Evolutionary conservation across 2,797 vertebrate species (phyloP).

Genomic region (Pelobates cultripes): DNA sequence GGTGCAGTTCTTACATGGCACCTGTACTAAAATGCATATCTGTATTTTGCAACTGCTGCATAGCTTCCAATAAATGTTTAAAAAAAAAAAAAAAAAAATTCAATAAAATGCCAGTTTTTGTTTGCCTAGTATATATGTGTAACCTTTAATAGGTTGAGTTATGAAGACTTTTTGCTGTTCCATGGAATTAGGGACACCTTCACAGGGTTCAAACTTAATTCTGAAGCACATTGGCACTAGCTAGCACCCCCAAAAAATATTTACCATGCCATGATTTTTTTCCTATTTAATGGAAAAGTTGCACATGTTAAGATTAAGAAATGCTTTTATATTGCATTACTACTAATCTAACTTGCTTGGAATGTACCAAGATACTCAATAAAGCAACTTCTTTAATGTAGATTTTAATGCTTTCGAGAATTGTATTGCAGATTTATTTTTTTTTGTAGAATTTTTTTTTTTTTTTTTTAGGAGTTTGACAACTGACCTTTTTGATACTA

Average conservation of each 20-base stretch:
- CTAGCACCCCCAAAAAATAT: not conserved
- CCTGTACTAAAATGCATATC: too few species aligned
- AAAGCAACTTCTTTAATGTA: not conserved
- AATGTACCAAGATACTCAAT: conserved; percentile 8
- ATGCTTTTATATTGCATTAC: not conserved
- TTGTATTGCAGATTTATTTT: not conserved
- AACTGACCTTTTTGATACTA: too few species aligned
- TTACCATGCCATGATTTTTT: conserved; percentile 1
- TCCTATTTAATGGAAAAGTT: not conserved
- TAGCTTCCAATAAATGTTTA: too few species aligned
- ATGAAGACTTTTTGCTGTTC: too few species aligned
- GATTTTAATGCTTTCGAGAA: not conserved
- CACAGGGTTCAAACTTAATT: not conserved
- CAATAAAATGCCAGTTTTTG: too few species aligned
- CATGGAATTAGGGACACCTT: too few species aligned
- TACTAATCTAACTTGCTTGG: not conserved
- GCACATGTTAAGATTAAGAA: not conserved
- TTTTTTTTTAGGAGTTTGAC: not conserved
- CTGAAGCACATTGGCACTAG: not conserved
- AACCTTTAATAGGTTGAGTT: not conserved
- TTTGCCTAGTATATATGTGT: not conserved
- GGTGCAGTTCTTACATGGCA: too few species aligned
- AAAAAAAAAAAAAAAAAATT: too few species aligned
- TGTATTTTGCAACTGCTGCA: too few species aligned
- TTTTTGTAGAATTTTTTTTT: not conserved